phyloP scores from a whole-genome alignment of 2,797 vertebrate species.

The Acanthis flammea region DNA sequence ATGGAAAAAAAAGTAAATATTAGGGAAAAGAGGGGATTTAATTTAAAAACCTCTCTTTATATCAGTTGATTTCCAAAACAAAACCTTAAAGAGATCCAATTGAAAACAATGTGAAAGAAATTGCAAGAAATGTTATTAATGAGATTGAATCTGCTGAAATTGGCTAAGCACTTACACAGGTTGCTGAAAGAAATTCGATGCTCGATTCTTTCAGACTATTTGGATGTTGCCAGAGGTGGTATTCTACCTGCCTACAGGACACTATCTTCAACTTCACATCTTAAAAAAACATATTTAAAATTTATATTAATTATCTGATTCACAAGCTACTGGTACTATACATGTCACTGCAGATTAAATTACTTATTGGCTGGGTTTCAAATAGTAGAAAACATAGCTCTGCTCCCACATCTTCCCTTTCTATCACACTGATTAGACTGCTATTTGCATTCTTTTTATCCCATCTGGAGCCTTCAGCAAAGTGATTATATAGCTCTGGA shows the following conservation, averaged over 20 bases:
- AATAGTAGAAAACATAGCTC: conserved; percentile 33
- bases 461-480: conserved; percentile 14
- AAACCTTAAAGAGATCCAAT: neutral
- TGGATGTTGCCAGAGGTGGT: conserved; percentile 58
- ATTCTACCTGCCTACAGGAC: conserved; percentile 58
- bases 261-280: conserved; percentile 38
- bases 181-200: conserved; percentile 48
- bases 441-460: conserved; percentile 42
- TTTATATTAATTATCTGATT: conserved; percentile 57
- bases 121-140: conserved; percentile 12
- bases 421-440: conserved; percentile 13
- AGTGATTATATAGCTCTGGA: conserved; percentile 1
- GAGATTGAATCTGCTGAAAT: conserved; percentile 39
- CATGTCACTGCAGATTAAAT: conserved; percentile 64
- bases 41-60: neutral
- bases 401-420: conserved; percentile 32
- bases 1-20: neutral
- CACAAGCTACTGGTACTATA: conserved; percentile 51
- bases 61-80: neutral
- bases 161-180: neutral
- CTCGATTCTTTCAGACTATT: conserved; percentile 44
- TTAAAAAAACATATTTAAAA: conserved; percentile 7
- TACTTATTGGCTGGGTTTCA: conserved; percentile 57
- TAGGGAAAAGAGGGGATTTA: neutral
- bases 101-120: neutral